Conservation (phyloP, 2,113 vertebrate genomes). For the Megalops atlanticus region DNA sequence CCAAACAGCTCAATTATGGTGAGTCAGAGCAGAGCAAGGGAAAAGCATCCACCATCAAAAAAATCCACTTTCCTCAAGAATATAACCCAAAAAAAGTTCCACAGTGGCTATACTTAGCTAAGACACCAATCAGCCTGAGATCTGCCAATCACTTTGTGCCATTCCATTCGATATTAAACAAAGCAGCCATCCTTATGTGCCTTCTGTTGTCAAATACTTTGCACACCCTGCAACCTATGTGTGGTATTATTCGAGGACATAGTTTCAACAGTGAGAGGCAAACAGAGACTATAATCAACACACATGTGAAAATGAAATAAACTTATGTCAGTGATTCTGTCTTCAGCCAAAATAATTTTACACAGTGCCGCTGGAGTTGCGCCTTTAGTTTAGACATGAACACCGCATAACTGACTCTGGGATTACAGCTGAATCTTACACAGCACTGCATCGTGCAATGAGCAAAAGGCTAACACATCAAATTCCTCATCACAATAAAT, state of each 20-base stretch:
- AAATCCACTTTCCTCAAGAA: conserved; percentile 8
- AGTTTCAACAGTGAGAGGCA: background rate
- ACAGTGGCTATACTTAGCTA: background rate
- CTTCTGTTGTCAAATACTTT: background rate
- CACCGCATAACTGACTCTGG: conserved; percentile 3
- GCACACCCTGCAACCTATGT: background rate
- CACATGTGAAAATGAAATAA: too few relatives aligned
- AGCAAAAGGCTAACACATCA: background rate
- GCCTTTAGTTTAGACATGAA: background rate
- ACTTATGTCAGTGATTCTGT: background rate
- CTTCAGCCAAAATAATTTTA: conserved; percentile 1
- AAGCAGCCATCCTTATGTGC: background rate
- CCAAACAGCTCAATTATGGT: conserved; percentile 46
- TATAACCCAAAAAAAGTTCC: background rate
- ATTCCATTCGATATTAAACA: background rate
- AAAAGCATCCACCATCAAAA: background rate
- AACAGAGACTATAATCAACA: too few relatives aligned
- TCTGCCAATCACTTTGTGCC: background rate
- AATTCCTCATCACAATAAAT: background rate
- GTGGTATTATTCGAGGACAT: background rate
- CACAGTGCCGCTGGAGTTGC: background rate
- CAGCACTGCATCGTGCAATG: background rate
- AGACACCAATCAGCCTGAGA: background rate
- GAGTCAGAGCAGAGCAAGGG: conserved; percentile 19
- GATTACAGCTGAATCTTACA: background rate